Percentiles rank a stretch among this genome's conserved stretches.
phyloP scores from a whole-genome alignment of 2,888 invertebrate species.

The Philaethria dido region DNA sequence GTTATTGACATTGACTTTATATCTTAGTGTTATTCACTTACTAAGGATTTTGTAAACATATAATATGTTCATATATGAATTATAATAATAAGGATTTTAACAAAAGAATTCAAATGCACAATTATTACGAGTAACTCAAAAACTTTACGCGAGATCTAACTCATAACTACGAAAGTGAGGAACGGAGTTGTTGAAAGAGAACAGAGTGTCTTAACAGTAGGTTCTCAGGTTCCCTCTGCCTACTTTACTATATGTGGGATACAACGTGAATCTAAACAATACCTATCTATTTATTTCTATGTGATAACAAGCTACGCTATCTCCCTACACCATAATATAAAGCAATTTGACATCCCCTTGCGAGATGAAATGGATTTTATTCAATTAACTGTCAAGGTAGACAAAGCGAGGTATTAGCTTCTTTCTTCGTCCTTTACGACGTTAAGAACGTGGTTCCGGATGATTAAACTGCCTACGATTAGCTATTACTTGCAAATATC shows the following conservation, averaged over 20 bases:
- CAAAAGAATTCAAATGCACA: no score
- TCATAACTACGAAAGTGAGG: no score
- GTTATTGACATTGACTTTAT: slow-evolving; percentile 14
- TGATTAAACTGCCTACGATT: not conserved
- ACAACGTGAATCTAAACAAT: no score
- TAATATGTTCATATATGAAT: not conserved
- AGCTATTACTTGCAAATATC: not conserved
- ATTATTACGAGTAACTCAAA: no score
- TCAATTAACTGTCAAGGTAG: slow-evolving; percentile 41
- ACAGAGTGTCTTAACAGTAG: no score
- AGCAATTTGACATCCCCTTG: slow-evolving; percentile 32
- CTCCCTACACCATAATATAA: slow-evolving; percentile 26
- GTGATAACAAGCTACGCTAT: not conserved
- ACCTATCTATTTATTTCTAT: not conserved
- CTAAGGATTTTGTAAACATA: not conserved
- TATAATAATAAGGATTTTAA: no score
- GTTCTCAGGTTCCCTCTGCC: no score
- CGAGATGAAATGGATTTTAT: slow-evolving; percentile 42
- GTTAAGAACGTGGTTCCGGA: slow-evolving; percentile 10
- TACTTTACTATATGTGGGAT: no score
- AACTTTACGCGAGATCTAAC: no score
- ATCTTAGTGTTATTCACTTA: not conserved
- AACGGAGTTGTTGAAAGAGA: no score
- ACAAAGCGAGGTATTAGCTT: slow-evolving; percentile 38
- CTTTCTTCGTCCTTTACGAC: slow-evolving; percentile 23